A percentile compares a stretch with the other conserved stretches of the same genome.
These are phyloP conservation scores for Panzeria rudis DNA, from an alignment of 2,888 invertebrate genomes.

Conservation along the genomic window DNA sequence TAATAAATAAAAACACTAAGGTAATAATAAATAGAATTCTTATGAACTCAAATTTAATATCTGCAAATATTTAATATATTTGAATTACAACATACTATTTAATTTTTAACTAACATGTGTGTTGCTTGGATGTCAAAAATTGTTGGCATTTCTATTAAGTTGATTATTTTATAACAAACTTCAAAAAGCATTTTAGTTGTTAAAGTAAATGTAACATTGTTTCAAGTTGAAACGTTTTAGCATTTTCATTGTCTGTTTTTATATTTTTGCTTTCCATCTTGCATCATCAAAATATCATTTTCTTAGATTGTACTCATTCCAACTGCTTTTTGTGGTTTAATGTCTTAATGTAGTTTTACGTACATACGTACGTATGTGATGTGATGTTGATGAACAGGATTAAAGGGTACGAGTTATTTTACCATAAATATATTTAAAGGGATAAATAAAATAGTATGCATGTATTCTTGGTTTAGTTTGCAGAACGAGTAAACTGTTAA, in stretches of 20 bases:
- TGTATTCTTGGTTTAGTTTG: conserved; percentile 16
- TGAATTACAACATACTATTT: conserved; percentile 10
- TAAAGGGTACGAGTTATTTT: conserved; percentile 10
- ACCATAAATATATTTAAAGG: conserved; percentile 37
- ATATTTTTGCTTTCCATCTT: neutral
- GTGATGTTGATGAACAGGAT: neutral
- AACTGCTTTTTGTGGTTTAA: conserved; percentile 30
- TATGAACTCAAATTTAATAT: too few relatives aligned
- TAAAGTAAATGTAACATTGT: conserved; percentile 49
- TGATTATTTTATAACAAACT: conserved; percentile 59
- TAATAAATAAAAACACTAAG: neutral
- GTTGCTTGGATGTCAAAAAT: conserved; percentile 26
- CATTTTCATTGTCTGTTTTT: conserved; percentile 19
- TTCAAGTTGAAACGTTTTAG: conserved; percentile 35
- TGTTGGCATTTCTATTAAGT: conserved; percentile 52
- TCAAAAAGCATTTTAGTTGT: conserved; percentile 33
- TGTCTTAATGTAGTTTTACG: conserved; percentile 15
- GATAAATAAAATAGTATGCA: conserved; percentile 13
- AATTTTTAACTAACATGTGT: neutral
- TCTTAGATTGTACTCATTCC: conserved; percentile 26
- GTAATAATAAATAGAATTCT: too few relatives aligned
- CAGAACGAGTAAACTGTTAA: conserved; percentile 59
- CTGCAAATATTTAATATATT: too few relatives aligned
- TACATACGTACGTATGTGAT: neutral
- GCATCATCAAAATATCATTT: conserved; percentile 69